A percentile compares a stretch with the other conserved stretches of the same genome.
Evolutionary conservation across 2,113 vertebrate species (phyloP).

Genomic region (Malurus cyaneus): DNA sequence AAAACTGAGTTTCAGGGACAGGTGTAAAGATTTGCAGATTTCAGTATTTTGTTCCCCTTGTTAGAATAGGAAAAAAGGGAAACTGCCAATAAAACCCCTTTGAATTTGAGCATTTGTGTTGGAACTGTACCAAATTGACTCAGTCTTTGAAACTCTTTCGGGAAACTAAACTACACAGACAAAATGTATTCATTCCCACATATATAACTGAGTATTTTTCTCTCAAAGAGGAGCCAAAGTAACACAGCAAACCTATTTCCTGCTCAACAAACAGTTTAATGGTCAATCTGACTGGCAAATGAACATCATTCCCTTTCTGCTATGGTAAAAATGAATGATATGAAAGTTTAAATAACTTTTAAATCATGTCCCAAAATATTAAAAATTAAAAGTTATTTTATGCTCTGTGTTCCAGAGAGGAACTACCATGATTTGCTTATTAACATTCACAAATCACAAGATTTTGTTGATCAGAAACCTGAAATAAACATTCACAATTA

Average conservation of each 20-base stretch:
- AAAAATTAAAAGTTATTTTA: neutral
- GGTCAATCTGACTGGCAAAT: neutral
- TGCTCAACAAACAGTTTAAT: neutral
- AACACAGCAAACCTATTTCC: neutral
- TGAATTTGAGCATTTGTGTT: neutral
- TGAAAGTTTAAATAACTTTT: neutral
- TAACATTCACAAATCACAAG: neutral
- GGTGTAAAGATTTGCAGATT: neutral
- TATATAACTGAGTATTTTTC: neutral
- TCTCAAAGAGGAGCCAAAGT: neutral
- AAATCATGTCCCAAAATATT: neutral
- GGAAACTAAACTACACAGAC: neutral
- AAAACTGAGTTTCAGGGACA: neutral
- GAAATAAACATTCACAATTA: neutral
- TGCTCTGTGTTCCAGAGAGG: neutral
- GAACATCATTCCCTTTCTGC: neutral
- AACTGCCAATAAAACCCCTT: neutral
- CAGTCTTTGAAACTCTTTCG: neutral
- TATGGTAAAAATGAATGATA: neutral
- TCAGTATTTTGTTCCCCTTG: neutral
- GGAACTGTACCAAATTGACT: neutral
- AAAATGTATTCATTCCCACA: neutral
- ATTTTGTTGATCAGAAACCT: neutral
- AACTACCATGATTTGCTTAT: neutral
- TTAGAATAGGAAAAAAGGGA: neutral